Percentiles rank a stretch among this genome's conserved stretches.
Conservation (phyloP, 2,888 invertebrate genomes). For the Acleris emargana region DNA sequence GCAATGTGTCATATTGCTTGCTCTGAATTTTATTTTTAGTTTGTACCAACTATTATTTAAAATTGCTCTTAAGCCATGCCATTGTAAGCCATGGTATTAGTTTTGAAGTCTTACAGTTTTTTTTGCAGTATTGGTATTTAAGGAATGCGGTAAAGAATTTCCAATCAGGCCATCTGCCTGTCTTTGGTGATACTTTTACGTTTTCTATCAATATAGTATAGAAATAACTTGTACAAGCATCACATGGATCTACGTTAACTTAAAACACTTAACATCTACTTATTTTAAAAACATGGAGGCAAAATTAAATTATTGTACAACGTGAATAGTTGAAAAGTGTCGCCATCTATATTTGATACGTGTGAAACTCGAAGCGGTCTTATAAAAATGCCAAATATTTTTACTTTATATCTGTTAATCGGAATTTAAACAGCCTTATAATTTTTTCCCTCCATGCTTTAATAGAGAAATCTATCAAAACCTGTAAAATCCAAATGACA, state of each 20-base stretch:
- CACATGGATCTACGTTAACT: constrained; percentile 48
- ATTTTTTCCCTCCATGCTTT: constrained; percentile 20
- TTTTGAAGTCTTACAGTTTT: no score
- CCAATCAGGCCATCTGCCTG: no score
- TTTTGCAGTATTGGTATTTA: no score
- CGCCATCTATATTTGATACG: background rate
- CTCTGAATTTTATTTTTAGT: no score
- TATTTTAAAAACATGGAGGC: constrained; percentile 18
- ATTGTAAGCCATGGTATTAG: no score
- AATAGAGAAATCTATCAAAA: constrained; percentile 56
- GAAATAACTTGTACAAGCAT: constrained; percentile 27
- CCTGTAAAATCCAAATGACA: constrained; percentile 25
- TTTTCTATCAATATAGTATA: constrained; percentile 5
- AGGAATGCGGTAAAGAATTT: no score
- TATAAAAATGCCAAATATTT: background rate
- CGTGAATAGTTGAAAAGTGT: background rate
- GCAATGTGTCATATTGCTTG: no score
- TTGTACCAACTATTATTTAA: no score
- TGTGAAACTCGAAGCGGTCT: background rate
- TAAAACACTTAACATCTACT: constrained; percentile 49
- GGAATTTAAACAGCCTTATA: background rate
- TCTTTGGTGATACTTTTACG: background rate
- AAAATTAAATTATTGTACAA: background rate
- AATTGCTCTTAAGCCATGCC: no score
- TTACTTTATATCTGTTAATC: background rate